phyloP scores from a whole-genome alignment of 2,797 vertebrate species.

The Coluber constrictor region DNA sequence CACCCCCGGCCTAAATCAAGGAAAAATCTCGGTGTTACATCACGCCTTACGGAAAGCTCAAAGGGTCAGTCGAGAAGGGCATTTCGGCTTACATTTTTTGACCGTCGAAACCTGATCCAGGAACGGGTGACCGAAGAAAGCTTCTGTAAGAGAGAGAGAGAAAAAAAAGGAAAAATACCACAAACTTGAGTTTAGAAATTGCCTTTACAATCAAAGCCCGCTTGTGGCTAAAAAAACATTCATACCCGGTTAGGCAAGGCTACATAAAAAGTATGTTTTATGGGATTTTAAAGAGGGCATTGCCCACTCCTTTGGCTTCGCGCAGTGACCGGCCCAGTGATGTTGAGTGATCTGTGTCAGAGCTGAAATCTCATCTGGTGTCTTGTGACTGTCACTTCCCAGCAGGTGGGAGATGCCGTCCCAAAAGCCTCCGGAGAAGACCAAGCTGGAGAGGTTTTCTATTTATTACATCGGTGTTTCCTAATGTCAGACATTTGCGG shows the following conservation, averaged over 20 bases:
- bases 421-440: not conserved
- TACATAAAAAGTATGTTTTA: slow-evolving; percentile 4
- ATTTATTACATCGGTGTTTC: not conserved
- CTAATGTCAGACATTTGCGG: not conserved
- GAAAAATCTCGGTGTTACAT: no score
- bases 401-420: not conserved
- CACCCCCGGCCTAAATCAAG: no score
- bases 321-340: not conserved
- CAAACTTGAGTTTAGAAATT: not conserved
- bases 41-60: not conserved
- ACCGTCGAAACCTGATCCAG: slow-evolving; percentile 84
- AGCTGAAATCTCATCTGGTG: not conserved
- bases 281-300: not conserved
- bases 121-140: slow-evolving; percentile 93
- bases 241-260: slow-evolving; percentile 44
- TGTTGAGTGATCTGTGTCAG: not conserved
- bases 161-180: slow-evolving; percentile 38
- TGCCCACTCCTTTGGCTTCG: not conserved
- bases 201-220: not conserved
- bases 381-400: not conserved
- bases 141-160: slow-evolving; percentile 72
- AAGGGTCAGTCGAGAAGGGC: not conserved
- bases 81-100: slow-evolving; percentile 88
- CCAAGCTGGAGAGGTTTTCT: not conserved
- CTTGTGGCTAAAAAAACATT: slow-evolving; percentile 6